These are phyloP conservation scores for Astreopora myriophthalma DNA, from an alignment of 64 coral and sea anemone genomes.

Conservation along the genomic window DNA sequence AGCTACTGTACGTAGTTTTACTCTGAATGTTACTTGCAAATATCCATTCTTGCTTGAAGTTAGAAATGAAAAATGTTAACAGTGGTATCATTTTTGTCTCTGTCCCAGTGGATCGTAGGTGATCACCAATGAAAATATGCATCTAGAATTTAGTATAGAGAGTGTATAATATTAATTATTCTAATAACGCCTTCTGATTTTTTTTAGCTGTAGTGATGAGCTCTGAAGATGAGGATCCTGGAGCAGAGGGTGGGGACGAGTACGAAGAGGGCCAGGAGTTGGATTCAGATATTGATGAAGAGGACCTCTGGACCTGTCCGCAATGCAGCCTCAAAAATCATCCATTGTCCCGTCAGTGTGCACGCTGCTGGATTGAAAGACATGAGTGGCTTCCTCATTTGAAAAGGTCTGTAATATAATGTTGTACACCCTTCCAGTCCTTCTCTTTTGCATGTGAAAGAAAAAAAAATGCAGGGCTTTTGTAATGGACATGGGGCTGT, in stretches of 20 bases:
- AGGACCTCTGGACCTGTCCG: conserved; percentile 78
- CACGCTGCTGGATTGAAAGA: conserved; percentile 75
- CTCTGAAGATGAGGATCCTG: conserved; percentile 76
- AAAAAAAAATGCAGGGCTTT: neutral
- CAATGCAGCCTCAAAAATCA: conserved; percentile 82
- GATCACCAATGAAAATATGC: too few species aligned
- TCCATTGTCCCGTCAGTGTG: conserved; percentile 83
- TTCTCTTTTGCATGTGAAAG: neutral
- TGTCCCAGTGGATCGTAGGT: too few species aligned
- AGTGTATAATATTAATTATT: too few species aligned
- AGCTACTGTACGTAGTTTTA: too few species aligned
- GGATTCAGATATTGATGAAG: conserved; percentile 84
- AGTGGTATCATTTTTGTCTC: too few species aligned
- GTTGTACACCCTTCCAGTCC: neutral
- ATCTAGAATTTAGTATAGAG: too few species aligned
- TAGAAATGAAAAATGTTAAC: too few species aligned
- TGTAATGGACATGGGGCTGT: too few species aligned
- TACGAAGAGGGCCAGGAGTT: conserved; percentile 72
- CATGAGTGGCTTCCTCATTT: conserved; percentile 53
- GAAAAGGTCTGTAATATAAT: conserved; percentile 29
- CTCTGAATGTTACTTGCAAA: too few species aligned
- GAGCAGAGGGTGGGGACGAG: conserved; percentile 88
- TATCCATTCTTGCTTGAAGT: too few species aligned
- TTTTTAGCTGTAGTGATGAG: neutral
- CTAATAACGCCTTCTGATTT: neutral